Evolutionary conservation across 53 echinoderm and acorn worm genomes (phyloP), one percentile per base, ranked within the genome.

Genomic region (Astropecten irregularis): DNA sequence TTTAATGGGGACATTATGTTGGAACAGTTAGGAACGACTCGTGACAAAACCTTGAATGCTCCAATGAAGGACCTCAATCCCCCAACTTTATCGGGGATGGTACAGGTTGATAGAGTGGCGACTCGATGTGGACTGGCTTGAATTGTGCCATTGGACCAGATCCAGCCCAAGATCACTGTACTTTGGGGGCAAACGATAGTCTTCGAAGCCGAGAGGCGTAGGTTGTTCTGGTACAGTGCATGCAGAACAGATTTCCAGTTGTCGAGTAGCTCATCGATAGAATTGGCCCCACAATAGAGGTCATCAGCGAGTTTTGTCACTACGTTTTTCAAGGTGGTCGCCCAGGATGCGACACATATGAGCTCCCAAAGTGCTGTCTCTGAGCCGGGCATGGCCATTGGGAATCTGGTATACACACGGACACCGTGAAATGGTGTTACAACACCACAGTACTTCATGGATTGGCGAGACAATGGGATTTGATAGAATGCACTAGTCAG

Each of bases 221-320:
- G 38, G 40, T 49, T 39, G 25, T 35, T 61, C 1, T 53, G 55
- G 26, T 49, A 48, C 16, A 92, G 49, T 21, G 66, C 69, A 25
- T 66, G 82, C 3, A 87, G 49, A 14, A 91, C 83, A 9, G 25
- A 52, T 29, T 62, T 36, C 69, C 91, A 84, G 58, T 83, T 88
- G 10, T 31, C 1, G 20, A 91, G 64, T 14, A 91, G 72, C 30
- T 85, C 82, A 13, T 88, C 59, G 3, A 32, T 26, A 9, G 85
- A 79, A 40, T 93, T 50, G 8, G 90, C 90, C 3, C 81, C 88
- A 39, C 86, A 93, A 53, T 88, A 88, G 2, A 91, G 66, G 59
- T 91, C 94, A 88, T 93, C 91, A 21, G 85, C 91, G 19, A 91
- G 54, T 46, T 91, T 93, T 23, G 91, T 73, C 15, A 68, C 71